These are phyloP conservation scores for Caenorhabditis briggsae DNA, from an alignment of 1,140 invertebrate genomes.

Conservation along the genomic window DNA sequence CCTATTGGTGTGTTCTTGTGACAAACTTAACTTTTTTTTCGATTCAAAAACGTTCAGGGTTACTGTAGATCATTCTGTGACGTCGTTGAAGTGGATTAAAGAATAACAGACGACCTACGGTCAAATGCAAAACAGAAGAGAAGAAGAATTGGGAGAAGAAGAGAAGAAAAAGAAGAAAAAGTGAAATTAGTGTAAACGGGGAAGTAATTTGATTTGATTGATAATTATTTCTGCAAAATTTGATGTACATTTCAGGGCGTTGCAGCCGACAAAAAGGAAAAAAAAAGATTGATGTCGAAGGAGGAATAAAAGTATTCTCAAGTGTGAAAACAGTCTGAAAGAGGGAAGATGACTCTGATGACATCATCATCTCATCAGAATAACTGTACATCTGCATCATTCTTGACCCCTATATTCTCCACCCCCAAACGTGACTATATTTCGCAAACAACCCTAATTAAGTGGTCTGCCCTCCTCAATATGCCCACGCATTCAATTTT, in stretches of 20 bases:
- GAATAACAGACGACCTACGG: not conserved
- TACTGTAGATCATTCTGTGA: slow-evolving; percentile 19
- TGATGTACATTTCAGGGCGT: not conserved
- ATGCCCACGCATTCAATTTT: slow-evolving; percentile 13
- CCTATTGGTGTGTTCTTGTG: not conserved
- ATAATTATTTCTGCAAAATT: slow-evolving; percentile 14
- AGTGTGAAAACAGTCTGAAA: not conserved
- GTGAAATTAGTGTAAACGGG: slow-evolving; percentile 20
- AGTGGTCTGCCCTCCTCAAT: not conserved
- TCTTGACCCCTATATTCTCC: not conserved
- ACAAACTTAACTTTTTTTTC: not conserved
- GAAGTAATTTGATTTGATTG: slow-evolving; percentile 41
- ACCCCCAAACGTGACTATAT: slow-evolving; percentile 19
- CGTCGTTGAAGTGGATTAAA: not conserved
- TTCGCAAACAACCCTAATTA: slow-evolving; percentile 28
- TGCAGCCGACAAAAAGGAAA: not conserved
- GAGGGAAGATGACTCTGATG: not conserved
- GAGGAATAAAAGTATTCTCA: not conserved
- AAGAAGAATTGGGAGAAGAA: not conserved
- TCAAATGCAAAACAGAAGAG: not conserved
- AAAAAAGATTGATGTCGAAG: not conserved
- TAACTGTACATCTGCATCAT: slow-evolving; percentile 29
- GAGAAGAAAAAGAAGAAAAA: not conserved
- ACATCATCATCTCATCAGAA: slow-evolving; percentile 1
- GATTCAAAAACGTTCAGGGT: not conserved